A percentile compares a stretch with the other conserved stretches of the same genome.
Evolutionary conservation across 2,888 invertebrate genomes (phyloP).

Genomic region (Stenotaenia linearis): DNA sequence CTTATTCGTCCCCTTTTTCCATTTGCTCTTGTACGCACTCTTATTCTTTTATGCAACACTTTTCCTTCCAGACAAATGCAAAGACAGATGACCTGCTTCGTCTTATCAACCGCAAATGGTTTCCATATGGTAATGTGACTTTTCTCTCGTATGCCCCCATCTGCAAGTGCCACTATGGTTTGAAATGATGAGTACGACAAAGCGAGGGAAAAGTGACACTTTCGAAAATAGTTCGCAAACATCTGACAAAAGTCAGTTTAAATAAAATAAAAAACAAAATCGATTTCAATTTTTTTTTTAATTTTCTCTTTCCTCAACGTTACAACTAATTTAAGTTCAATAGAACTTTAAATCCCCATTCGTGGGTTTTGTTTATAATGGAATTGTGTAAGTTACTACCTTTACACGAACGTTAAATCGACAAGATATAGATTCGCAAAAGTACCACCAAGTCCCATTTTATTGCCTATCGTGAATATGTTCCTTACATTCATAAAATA

Average conservation of each 20-base stretch:
- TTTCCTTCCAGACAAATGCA: slow-evolving; percentile 21
- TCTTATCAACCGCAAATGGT: slow-evolving; percentile 26
- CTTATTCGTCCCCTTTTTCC: slow-evolving; percentile 19
- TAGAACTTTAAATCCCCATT: too few relatives aligned
- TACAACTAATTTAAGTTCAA: too few relatives aligned
- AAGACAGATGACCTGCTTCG: slow-evolving; percentile 26
- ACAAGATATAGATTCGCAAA: not conserved
- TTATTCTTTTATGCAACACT: slow-evolving; percentile 26
- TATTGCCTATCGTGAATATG: not conserved
- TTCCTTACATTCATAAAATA: slow-evolving; percentile 21
- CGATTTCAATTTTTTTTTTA: not conserved
- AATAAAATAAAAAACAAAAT: not conserved
- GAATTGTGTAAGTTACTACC: not conserved
- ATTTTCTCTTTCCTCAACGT: too few relatives aligned
- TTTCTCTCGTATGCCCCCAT: slow-evolving; percentile 18
- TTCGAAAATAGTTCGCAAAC: not conserved
- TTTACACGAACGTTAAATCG: not conserved
- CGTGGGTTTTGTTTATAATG: not conserved
- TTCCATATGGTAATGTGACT: slow-evolving; percentile 24
- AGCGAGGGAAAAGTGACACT: slow-evolving; percentile 7
- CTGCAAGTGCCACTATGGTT: not conserved
- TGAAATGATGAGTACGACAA: not conserved
- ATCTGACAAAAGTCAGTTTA: not conserved
- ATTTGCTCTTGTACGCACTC: slow-evolving; percentile 20
- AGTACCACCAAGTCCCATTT: not conserved